A percentile compares a stretch with the other conserved stretches of the same genome.
These are phyloP conservation scores for Anabacerthia variegaticeps DNA, from an alignment of 2,797 vertebrate species.

Conservation along the genomic window DNA sequence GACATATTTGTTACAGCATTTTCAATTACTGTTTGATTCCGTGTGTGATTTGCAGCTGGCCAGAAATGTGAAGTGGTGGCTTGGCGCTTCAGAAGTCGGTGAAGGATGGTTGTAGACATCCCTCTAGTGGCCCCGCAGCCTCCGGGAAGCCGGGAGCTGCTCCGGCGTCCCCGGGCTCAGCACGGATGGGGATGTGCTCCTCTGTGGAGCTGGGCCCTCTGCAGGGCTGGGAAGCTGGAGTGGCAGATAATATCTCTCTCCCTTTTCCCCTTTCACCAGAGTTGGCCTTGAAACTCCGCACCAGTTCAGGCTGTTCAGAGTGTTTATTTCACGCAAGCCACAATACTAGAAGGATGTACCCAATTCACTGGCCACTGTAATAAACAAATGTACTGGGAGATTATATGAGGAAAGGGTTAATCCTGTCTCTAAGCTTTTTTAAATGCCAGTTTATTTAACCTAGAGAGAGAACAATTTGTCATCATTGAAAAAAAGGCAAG, in stretches of 20 bases:
- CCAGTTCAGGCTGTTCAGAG: neutral
- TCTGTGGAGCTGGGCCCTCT: neutral
- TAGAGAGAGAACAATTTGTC: neutral
- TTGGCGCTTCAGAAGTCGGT: accelerated
- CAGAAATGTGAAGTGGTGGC: neutral
- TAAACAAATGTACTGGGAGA: neutral
- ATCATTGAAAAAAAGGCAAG: neutral
- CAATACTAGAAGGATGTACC: neutral
- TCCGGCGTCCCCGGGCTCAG: neutral
- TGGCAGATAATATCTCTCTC: neutral
- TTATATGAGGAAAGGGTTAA: neutral
- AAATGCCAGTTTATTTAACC: neutral
- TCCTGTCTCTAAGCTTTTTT: neutral
- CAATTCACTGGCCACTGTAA: neutral
- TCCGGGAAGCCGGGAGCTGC: neutral
- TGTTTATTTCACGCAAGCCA: neutral
- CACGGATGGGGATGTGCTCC: neutral
- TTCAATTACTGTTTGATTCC: neutral
- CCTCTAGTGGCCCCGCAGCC: conserved; percentile 18
- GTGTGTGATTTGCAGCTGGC: neutral
- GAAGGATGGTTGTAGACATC: conserved; percentile 2
- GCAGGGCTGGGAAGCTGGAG: neutral
- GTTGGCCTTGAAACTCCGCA: neutral
- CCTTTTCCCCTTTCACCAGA: neutral
- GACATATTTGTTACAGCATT: neutral